Base-by-base conservation (phyloP, 2,797 vertebrate species). In the Mycteria americana region DNA sequence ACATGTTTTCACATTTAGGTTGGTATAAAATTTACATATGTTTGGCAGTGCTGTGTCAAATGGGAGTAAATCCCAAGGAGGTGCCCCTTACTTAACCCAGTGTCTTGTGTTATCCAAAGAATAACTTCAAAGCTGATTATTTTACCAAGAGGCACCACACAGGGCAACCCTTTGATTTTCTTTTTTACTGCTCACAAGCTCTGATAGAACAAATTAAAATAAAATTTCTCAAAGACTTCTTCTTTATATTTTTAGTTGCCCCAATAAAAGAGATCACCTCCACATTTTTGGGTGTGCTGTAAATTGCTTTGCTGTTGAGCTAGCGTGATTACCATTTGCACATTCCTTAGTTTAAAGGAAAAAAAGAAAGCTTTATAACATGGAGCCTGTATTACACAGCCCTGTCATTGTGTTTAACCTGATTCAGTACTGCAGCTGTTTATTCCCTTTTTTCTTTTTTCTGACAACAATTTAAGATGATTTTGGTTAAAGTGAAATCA, bases 111-210 rank as follows among this genome's bases (percentile, higher is more conserved):
- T 98, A 97, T 98, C 97, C 97, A 97, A 97, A 97, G 94, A 97
- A 95, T 93, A 97, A 98, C 94, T 97, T 98, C 97, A 98, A 97
- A 98, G 97, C 96, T 97, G 95, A 97, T 97, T 96, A 96, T 95
- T 98, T 98, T 97, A 95, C 94, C 81, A 88, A 97, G 79, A 93
- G 92, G 93, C 96, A 95, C 89, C 93, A 92, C 75, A 94, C 62
- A 95, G 96, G 81, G 79, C n/a, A 97, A 50, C 60, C 87, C 94
- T 98, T 97, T 98, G 95, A 97, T 97, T 97, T 97, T 80, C 83
- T 45, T 53, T 97, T 98, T 97, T 97, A 97, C 85, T 95, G 85
- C 92, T 97, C 82, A 76, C 50, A 92, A 65, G 74, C 48, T 93
- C 88, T 96, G 96, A 97, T 96, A 97, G 96, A 96, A 35, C 89